Evolutionary conservation across 2,888 invertebrate species (phyloP), one percentile per base, ranked within the genome.

Genomic region (Orchesellides sinensis): DNA sequence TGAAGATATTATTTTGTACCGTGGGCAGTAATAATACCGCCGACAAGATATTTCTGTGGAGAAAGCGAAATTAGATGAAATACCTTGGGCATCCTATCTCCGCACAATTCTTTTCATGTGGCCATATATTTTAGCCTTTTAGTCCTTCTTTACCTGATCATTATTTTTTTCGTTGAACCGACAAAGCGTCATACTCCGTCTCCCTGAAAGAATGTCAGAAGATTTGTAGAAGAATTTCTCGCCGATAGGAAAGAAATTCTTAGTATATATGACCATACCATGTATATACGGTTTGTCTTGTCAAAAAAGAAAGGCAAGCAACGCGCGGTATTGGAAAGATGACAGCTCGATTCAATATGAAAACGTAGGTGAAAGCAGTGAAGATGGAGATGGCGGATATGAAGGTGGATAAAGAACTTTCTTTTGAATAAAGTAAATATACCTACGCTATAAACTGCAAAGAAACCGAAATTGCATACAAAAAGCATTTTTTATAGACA

Each of bases 31-130:
- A 32, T 32, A 32, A 32, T 32, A 32, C n/a, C n/a, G n/a, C n/a
- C n/a, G n/a, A n/a, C 10, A 32, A 32, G 32, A 32, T 32, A 6
- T n/a, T n/a, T n/a, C n/a, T n/a, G n/a, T 6, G 52, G 52, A 21
- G 52, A 52, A 52, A 52, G 2, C 27, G 59, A 17, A 59, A 29
- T 54, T 23, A 59, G 27, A 45, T 56, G 59, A 59, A 70, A 70
- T 70, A 45, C 59, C 56, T 59, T 70, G n/a, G 59, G 40, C 59
- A 25, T 70, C 69, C 25, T 49, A 10, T 27, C 52, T 40, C 47
- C 10, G 3, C 25, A 19, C 21, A 10, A 40, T 40, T 23, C 19
- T 54, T 10, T 19, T 25, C 23, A 40, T 23, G 19, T 52, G 23
- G n/a, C n/a, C 47, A 14, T 47, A 10, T 14, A 54, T 54, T 54